These are phyloP conservation scores for Pentamera pediparva DNA, from an alignment of 53 echinoderm and acorn worm genomes.

Conservation along the genomic window DNA sequence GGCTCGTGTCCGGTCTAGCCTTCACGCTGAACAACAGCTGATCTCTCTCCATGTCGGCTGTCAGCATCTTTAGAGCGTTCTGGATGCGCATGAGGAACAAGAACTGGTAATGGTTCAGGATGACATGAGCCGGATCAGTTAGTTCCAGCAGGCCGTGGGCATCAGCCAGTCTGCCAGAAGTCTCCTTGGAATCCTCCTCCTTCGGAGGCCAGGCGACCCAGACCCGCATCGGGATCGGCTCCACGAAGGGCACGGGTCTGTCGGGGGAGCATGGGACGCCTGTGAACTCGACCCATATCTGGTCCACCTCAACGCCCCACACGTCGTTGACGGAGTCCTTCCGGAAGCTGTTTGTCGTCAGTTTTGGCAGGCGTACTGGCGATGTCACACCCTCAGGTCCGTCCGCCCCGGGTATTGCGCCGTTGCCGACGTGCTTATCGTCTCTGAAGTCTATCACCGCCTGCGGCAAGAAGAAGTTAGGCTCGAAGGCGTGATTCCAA, in stretches of 20 bases:
- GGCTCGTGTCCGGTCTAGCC: constrained; percentile 45
- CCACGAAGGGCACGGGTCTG: constrained; percentile 79
- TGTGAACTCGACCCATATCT: constrained; percentile 86
- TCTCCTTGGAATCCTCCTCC: background rate
- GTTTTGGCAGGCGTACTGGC: background rate
- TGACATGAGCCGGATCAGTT: constrained; percentile 45
- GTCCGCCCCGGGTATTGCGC: background rate
- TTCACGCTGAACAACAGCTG: constrained; percentile 59
- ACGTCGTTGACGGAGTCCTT: constrained; percentile 65
- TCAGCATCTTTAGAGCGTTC: constrained; percentile 62
- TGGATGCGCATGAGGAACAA: constrained; percentile 84
- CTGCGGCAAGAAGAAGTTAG: constrained; percentile 63
- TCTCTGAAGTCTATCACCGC: constrained; percentile 10
- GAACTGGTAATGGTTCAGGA: constrained; percentile 89
- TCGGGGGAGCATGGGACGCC: constrained; percentile 64
- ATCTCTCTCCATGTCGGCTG: constrained; percentile 63
- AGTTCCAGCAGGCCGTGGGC: constrained; percentile 67
- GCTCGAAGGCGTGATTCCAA: constrained; percentile 80
- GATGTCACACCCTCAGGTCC: background rate
- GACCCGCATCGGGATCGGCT: constrained; percentile 64
- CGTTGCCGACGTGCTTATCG: background rate
- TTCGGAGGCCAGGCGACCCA: constrained; percentile 50
- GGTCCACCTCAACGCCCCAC: constrained; percentile 86
- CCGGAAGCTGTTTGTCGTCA: constrained; percentile 78
- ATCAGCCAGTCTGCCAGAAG: constrained; percentile 42